A percentile compares a stretch with the other conserved stretches of the same genome.
These are phyloP conservation scores for Hippocampus kuda DNA, from an alignment of 2,797 vertebrate genomes.

Conservation along the genomic window DNA sequence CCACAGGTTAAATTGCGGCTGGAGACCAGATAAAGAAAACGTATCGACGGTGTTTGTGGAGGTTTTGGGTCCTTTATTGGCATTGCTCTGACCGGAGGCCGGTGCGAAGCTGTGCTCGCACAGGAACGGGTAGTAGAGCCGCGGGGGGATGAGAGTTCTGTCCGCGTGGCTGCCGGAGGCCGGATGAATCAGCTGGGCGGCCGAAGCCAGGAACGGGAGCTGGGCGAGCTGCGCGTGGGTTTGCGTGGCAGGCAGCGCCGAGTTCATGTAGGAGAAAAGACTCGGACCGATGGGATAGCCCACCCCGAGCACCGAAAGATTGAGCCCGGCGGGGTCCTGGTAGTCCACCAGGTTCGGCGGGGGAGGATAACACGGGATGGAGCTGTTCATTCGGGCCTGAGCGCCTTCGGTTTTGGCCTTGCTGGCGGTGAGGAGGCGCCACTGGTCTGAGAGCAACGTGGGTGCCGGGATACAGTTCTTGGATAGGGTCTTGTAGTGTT, in stretches of 20 bases:
- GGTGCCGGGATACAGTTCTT: conserved; percentile 66
- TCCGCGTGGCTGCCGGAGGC: conserved; percentile 61
- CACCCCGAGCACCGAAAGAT: conserved; percentile 84
- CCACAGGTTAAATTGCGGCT: conserved; percentile 69
- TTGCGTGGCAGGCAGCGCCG: conserved; percentile 64
- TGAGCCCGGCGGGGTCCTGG: conserved; percentile 78
- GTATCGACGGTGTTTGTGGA: conserved; percentile 31
- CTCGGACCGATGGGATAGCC: conserved; percentile 81
- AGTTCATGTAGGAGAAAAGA: conserved; percentile 87
- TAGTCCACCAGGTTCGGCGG: conserved; percentile 74
- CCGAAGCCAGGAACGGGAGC: conserved; percentile 82
- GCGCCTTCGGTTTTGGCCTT: conserved; percentile 61
- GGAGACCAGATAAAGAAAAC: conserved; percentile 43
- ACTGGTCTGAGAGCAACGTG: conserved; percentile 76
- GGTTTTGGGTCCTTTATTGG: conserved; percentile 60
- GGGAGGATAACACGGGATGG: conserved; percentile 81
- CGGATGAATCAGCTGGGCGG: conserved; percentile 76
- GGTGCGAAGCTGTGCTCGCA: conserved; percentile 74
- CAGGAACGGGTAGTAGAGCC: conserved; percentile 88
- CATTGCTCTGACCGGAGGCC: conserved; percentile 46
- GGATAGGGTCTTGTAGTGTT: conserved; percentile 65
- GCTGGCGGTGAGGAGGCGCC: conserved; percentile 69
- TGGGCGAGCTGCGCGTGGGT: conserved; percentile 71
- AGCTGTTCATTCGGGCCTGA: conserved; percentile 43
- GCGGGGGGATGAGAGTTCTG: conserved; percentile 69